phyloP scores from a whole-genome alignment of 2,888 invertebrate species.

The Spatulosminthurus flaviceps region DNA sequence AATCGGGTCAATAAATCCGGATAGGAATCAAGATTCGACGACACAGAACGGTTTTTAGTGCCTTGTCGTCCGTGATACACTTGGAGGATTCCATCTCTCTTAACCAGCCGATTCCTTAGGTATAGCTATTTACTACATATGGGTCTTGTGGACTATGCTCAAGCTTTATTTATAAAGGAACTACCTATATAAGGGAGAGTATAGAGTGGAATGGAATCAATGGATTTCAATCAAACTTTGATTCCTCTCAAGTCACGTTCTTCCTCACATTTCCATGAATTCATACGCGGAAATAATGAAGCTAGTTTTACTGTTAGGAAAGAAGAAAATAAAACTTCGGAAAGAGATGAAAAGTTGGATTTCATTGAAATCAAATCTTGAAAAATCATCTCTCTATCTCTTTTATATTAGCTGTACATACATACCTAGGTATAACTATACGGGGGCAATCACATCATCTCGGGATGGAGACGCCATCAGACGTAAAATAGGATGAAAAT shows the following conservation, averaged over 20 bases:
- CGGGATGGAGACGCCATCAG: too few relatives aligned
- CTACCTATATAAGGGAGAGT: background rate
- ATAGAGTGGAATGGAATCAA: background rate
- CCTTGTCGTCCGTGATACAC: background rate
- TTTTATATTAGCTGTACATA: too few relatives aligned
- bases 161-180: background rate
- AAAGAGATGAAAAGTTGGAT: background rate
- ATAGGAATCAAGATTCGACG: conserved; percentile 11
- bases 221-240: conserved; percentile 8
- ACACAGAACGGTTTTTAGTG: conserved; percentile 4
- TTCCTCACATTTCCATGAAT: background rate
- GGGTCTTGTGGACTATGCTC: too few relatives aligned
- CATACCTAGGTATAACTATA: too few relatives aligned
- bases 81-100: background rate
- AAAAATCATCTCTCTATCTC: too few relatives aligned
- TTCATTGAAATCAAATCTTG: background rate
- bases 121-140: too few relatives aligned
- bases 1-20: conserved; percentile 8
- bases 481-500: background rate
- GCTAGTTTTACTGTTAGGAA: background rate
- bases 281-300: conserved; percentile 1
- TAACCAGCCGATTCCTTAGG: too few relatives aligned
- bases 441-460: background rate
- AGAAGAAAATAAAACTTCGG: too few relatives aligned
- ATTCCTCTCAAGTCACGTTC: conserved; percentile 1